phyloP scores from a whole-genome alignment of 2,797 vertebrate species.

The Acrossocheilus fasciatus region DNA sequence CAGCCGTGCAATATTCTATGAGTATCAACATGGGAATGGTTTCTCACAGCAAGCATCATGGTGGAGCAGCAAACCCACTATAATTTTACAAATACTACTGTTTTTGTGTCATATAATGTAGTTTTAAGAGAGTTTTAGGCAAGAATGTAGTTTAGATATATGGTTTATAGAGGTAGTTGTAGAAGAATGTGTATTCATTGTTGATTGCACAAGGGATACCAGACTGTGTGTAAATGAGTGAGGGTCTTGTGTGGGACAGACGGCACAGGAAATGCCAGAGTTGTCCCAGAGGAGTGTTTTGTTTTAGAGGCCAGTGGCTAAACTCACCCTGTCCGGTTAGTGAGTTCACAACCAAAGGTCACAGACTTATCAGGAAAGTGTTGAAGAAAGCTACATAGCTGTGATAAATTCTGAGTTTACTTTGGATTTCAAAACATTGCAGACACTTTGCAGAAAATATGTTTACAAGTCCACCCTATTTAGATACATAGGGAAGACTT shows the following conservation, averaged over 20 bases:
- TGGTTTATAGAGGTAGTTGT: background rate
- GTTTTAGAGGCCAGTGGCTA: slow-evolving; percentile 61
- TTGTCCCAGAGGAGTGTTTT: slow-evolving; percentile 69
- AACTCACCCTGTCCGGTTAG: slow-evolving; percentile 31
- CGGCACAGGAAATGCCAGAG: slow-evolving; percentile 80
- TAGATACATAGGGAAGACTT: background rate
- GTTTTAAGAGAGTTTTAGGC: background rate
- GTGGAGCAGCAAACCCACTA: background rate
- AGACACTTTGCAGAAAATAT: slow-evolving; percentile 1
- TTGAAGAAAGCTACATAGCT: slow-evolving; percentile 4
- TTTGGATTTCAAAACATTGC: slow-evolving; percentile 22
- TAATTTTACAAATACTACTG: background rate
- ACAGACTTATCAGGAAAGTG: slow-evolving; percentile 16
- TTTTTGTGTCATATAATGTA: background rate
- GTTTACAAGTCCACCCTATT: background rate
- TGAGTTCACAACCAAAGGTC: slow-evolving; percentile 31
- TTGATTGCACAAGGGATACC: slow-evolving; percentile 17
- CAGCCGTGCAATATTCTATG: background rate
- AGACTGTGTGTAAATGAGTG: slow-evolving; percentile 33
- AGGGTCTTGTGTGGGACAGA: slow-evolving; percentile 63
- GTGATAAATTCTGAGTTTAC: slow-evolving; percentile 15
- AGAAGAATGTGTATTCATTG: slow-evolving; percentile 33
- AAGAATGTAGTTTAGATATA: background rate
- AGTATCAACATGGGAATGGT: too few relatives aligned
- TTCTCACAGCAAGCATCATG: background rate